Conservation (phyloP, 2,113 vertebrate genomes). For the Engraulis encrasicolus region DNA sequence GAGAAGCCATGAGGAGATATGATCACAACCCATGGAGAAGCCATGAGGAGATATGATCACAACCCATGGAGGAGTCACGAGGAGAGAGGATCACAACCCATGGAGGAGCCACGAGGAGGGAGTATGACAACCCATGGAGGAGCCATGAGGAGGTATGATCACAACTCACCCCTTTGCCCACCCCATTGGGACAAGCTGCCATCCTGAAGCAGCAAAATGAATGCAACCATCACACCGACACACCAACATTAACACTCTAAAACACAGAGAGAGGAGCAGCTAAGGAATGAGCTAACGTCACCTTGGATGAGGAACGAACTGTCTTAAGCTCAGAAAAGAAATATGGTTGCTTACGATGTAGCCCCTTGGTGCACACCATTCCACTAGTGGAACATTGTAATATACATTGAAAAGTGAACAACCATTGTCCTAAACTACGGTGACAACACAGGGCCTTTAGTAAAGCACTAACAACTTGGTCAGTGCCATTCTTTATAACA, state of each 20-base stretch:
- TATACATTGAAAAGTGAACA: too few relatives aligned
- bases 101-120: not conserved
- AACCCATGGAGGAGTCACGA: not conserved
- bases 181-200: not conserved
- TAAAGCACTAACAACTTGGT: too few relatives aligned
- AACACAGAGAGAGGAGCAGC: not conserved
- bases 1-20: not conserved
- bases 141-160: not conserved
- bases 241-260: not conserved
- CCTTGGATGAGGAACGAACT: too few relatives aligned
- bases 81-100: not conserved
- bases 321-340: too few relatives aligned
- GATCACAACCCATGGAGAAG: not conserved
- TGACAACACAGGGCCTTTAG: too few relatives aligned
- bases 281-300: too few relatives aligned
- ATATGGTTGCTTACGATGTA: too few relatives aligned
- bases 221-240: not conserved
- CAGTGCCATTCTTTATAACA: too few relatives aligned
- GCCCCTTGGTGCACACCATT: too few relatives aligned
- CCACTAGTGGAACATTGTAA: too few relatives aligned
- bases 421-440: too few relatives aligned
- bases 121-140: not conserved
- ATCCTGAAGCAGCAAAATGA: not conserved
- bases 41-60: not conserved
- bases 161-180: not conserved